phyloP scores from a whole-genome alignment of 35 echinoderm and acorn worm genomes.

The Ophiothrix spiculata region DNA sequence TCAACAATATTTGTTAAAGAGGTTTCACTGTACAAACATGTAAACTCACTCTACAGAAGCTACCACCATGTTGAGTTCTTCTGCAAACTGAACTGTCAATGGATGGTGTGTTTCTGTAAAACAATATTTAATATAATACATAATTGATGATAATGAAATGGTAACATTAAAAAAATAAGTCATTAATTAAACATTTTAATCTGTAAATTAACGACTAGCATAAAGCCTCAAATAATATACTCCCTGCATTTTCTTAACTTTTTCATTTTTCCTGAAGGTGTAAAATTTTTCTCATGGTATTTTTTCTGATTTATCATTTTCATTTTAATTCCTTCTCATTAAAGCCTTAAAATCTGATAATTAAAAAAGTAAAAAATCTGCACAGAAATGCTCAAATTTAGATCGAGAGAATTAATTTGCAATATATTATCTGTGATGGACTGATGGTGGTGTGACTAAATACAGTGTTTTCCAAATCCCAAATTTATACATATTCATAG shows the following conservation, averaged over 20 bases:
- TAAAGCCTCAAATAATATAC: background rate
- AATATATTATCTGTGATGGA: too few species aligned
- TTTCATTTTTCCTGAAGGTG: background rate
- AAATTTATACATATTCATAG: too few species aligned
- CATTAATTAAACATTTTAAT: background rate
- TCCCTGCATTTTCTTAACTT: background rate
- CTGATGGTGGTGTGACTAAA: too few species aligned
- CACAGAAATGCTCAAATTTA: too few species aligned
- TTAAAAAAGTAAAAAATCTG: too few species aligned
- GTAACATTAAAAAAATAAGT: background rate
- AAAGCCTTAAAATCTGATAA: too few species aligned
- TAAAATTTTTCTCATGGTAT: background rate
- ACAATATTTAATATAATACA: background rate
- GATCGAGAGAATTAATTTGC: too few species aligned
- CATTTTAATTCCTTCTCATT: too few species aligned
- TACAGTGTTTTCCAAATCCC: too few species aligned
- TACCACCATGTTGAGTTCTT: constrained; percentile 48
- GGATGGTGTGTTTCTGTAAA: constrained; percentile 48
- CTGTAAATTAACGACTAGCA: background rate
- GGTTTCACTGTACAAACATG: background rate
- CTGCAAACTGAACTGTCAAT: constrained; percentile 43
- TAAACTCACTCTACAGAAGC: constrained; percentile 76
- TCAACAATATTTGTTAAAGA: background rate
- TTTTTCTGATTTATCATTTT: too few species aligned
- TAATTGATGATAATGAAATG: background rate